Percentiles rank a stretch among this genome's conserved stretches.
Evolutionary conservation across 2,888 invertebrate species (phyloP).

Genomic region (Exephanes ischioxanthus): DNA sequence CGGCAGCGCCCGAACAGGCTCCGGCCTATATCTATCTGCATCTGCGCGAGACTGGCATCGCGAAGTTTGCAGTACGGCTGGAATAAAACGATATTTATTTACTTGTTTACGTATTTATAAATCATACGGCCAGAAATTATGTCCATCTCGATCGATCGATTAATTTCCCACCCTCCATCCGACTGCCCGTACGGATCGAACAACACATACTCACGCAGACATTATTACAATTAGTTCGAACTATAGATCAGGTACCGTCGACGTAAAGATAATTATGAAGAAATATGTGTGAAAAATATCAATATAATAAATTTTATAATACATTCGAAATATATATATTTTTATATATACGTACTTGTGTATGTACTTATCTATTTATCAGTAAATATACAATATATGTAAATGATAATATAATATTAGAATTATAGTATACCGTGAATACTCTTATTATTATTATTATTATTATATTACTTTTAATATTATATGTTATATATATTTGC

Average conservation of each 20-base stretch:
- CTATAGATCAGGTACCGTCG: neutral
- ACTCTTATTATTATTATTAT: too few species aligned
- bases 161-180: slow-evolving; percentile 32
- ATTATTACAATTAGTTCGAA: neutral
- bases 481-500: too few species aligned
- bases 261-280: neutral
- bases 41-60: slow-evolving; percentile 31
- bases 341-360: too few species aligned
- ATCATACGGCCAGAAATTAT: neutral
- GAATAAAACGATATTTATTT: neutral
- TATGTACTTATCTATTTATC: too few species aligned
- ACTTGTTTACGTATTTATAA: neutral
- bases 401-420: too few species aligned
- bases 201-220: neutral
- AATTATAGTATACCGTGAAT: too few species aligned
- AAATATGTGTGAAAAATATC: neutral
- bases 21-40: neutral
- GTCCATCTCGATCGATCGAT: slow-evolving; percentile 26
- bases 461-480: too few species aligned
- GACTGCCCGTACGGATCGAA: neutral
- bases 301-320: neutral
- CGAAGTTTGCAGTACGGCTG: neutral
- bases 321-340: too few species aligned
- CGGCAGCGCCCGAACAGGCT: neutral
- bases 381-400: too few species aligned